A percentile compares a stretch with the other conserved stretches of the same genome.
Conservation (phyloP, 2,797 vertebrate species). For the Eptatretus atami region DNA sequence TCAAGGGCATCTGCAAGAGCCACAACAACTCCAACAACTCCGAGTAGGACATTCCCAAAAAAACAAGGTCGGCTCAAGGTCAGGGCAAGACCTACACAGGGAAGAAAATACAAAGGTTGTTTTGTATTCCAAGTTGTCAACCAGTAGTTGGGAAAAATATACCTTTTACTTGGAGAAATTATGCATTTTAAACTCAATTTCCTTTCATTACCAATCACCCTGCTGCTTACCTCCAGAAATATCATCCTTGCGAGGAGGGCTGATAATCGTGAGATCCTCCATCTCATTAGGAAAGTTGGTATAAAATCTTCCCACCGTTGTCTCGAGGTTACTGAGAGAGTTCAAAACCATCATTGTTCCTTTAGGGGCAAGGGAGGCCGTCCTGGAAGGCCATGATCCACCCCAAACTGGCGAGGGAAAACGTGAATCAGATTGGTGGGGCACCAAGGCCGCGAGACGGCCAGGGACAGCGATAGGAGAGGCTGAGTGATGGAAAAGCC, state of each 20-base stretch:
- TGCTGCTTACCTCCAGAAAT: constrained; percentile 57
- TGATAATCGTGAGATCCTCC: constrained; percentile 78
- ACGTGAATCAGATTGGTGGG: neutral
- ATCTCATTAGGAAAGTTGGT: constrained; percentile 88
- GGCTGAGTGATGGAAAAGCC: constrained; percentile 26
- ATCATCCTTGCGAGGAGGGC: constrained; percentile 60
- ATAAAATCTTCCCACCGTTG: constrained; percentile 73
- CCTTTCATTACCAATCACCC: neutral
- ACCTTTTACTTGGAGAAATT: too few species aligned
- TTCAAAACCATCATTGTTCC: constrained; percentile 98
- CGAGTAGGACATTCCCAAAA: constrained; percentile 73
- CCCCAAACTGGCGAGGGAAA: neutral
- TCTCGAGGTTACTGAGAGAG: constrained; percentile 90
- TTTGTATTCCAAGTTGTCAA: too few species aligned
- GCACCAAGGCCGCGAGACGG: neutral
- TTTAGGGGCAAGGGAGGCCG: constrained; percentile 38
- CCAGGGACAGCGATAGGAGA: constrained; percentile 14
- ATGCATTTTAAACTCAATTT: too few species aligned
- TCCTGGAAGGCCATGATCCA: constrained; percentile 11
- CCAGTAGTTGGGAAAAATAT: too few species aligned
- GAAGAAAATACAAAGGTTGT: too few species aligned
- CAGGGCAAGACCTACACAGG: constrained; percentile 52
- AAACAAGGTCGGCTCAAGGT: constrained; percentile 87
- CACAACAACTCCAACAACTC: constrained; percentile 82
- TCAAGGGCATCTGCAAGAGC: constrained; percentile 87